Percentiles rank a stretch among this genome's conserved stretches.
phyloP scores from a whole-genome alignment of 2,888 invertebrate species.

The Allacma fusca region DNA sequence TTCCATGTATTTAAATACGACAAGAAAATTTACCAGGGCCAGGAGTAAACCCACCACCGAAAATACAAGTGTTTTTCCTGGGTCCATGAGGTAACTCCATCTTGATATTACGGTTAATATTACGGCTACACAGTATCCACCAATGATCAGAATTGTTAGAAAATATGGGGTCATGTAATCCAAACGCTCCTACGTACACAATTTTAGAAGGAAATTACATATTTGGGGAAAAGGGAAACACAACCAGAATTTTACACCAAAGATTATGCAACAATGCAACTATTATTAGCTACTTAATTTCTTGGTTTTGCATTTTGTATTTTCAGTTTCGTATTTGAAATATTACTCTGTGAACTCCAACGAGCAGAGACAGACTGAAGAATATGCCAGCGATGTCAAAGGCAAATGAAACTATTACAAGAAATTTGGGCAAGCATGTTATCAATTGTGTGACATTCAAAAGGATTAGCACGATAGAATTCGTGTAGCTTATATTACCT shows the following conservation, averaged over 20 bases:
- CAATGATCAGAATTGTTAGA: neutral
- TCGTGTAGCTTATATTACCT: neutral
- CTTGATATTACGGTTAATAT: neutral
- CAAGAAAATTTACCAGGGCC: neutral
- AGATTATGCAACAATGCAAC: too few relatives aligned
- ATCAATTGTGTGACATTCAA: too few relatives aligned
- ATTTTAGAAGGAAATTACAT: neutral
- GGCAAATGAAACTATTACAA: conserved; percentile 30
- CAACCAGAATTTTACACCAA: too few relatives aligned
- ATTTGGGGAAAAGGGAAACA: too few relatives aligned
- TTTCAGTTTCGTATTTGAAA: neutral
- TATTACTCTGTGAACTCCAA: conserved; percentile 21
- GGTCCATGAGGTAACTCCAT: neutral
- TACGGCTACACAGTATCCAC: conserved; percentile 15
- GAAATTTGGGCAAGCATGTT: too few relatives aligned
- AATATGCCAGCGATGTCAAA: conserved; percentile 24
- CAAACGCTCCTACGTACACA: conserved; percentile 9
- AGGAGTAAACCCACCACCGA: neutral
- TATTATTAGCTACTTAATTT: too few relatives aligned
- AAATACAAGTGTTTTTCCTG: neutral
- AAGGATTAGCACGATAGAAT: too few relatives aligned
- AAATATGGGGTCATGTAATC: conserved; percentile 37
- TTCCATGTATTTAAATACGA: conserved; percentile 13
- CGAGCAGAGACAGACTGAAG: conserved; percentile 30
- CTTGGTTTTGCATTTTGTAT: neutral